Base-by-base conservation (phyloP, 1,140 invertebrate species). In the Conus betulinus region DNA sequence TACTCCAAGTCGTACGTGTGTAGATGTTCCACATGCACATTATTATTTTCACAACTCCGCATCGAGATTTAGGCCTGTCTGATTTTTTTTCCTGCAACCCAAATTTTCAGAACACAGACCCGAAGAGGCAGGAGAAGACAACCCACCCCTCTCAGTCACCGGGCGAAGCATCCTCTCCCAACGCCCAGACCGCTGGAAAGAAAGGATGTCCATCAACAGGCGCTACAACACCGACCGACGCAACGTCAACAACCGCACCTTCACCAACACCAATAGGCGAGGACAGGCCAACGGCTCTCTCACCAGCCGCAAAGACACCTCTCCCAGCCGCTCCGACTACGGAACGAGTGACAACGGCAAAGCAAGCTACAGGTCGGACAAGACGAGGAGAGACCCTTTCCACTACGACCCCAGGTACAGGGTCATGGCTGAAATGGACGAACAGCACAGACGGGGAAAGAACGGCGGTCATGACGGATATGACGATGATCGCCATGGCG, bases 231-330 rank as follows among this genome's bases (percentile, higher is more conserved):
- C 2, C 51, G 82, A 60, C 82, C 82, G 82, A 55, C 5, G 20
- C 82, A 60, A 84, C 82, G 82, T 25, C 82, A 20, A 25, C 82
- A 84, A 84, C 82, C 53, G 55, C 10, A 84, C 82, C 82, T 84
- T 84, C 82, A 84, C 82, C 55, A 71, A 71, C 67, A 71, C 6
- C 67, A 71, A 71, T 20, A 15, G 57, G 8, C 8, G 57, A 60
- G 8, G 15, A 60, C 8, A 11, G 57, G 15, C 8, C 57, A 60
- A 15, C 8, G 57, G 57, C 8, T 60, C 57, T 8, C 57, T 15
- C 57, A 71, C 67, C 6, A 20, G 23, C 67, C 20, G 13, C 23
- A 71, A 71, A 71, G 67, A 71, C 67, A 20, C 67, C 67, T 71
- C 67, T n/a, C 67, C 60, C 23, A 71, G 67, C 67, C 67, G 11